Evolutionary conservation across 2,888 invertebrate species (phyloP).

Genomic region (Euclidia mi): DNA sequence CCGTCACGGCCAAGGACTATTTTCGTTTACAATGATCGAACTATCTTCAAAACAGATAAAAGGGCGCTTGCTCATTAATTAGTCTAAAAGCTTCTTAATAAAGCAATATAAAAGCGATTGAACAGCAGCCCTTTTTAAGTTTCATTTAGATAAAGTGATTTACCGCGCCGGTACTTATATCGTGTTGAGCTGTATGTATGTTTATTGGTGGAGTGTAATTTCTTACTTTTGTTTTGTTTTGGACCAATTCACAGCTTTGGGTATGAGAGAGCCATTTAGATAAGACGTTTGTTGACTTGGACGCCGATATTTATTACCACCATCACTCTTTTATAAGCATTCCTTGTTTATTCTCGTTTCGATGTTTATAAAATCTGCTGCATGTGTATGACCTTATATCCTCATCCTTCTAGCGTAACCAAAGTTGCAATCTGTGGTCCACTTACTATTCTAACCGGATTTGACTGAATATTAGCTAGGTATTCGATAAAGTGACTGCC

Average conservation of each 20-base stretch:
- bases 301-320: not conserved
- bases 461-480: too few species aligned
- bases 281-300: not conserved
- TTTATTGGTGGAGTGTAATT: constrained; percentile 42
- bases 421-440: too few species aligned
- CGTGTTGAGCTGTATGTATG: constrained; percentile 37
- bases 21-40: constrained; percentile 67
- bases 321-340: too few species aligned
- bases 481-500: too few species aligned
- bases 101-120: constrained; percentile 76
- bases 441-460: too few species aligned
- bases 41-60: constrained; percentile 66
- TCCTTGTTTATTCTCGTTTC: too few species aligned
- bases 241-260: constrained; percentile 2
- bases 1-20: constrained; percentile 67
- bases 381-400: too few species aligned
- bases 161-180: constrained; percentile 55
- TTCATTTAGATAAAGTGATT: constrained; percentile 75
- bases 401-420: too few species aligned
- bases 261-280: too few species aligned
- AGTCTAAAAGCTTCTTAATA: constrained; percentile 74
- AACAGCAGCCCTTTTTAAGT: constrained; percentile 70
- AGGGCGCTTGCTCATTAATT: constrained; percentile 76
- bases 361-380: too few species aligned
- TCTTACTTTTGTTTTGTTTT: constrained; percentile 23